Conservation (phyloP, 1,140 invertebrate species). For the Neotoxoptera formosana region DNA sequence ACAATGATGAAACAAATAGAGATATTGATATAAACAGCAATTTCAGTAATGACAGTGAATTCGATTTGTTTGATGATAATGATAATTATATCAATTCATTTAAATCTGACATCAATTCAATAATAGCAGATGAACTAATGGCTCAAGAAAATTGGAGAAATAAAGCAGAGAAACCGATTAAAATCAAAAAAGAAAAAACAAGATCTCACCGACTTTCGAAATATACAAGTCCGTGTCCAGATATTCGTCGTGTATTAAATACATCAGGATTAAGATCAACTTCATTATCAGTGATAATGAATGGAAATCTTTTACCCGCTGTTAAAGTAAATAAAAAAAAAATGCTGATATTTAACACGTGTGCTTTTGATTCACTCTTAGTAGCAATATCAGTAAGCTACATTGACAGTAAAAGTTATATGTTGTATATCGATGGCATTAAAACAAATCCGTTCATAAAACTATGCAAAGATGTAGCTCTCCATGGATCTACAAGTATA, state of each 20-base stretch:
- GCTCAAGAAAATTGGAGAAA: not conserved
- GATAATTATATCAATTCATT: not conserved
- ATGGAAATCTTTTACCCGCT: not conserved
- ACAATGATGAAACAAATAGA: not conserved
- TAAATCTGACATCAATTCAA: not conserved
- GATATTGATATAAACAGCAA: not conserved
- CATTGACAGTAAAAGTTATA: not conserved
- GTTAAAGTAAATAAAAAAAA: not conserved
- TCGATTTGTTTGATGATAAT: not conserved
- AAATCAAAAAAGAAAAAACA: not conserved
- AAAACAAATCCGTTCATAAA: not conserved
- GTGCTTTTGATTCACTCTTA: conserved; percentile 7
- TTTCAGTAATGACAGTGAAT: no score
- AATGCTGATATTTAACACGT: conserved; percentile 5
- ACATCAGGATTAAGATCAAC: not conserved
- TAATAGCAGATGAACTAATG: not conserved
- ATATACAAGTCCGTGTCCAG: not conserved
- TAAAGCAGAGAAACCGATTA: not conserved
- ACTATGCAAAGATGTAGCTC: conserved; percentile 5
- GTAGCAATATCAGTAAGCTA: conserved; percentile 9
- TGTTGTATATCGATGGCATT: not conserved
- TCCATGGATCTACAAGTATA: not conserved
- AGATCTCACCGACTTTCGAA: not conserved
- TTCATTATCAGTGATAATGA: not conserved
- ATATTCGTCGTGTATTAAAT: not conserved